phyloP scores from a whole-genome alignment of 2,888 invertebrate species.

The Eledone cirrhosa region DNA sequence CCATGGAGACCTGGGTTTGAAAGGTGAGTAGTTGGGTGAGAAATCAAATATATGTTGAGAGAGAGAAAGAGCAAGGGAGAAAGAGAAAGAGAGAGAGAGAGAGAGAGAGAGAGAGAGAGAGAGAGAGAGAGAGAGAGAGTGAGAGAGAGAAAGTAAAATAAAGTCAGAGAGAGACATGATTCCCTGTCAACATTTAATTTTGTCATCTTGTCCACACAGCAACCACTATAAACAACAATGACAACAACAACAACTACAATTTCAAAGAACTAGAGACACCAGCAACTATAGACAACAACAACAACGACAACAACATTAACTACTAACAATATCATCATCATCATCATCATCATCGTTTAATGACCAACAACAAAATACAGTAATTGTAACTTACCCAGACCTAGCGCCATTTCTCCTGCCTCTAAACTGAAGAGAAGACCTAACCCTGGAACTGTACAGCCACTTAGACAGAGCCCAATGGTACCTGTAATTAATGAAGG shows the following conservation, averaged over 20 bases:
- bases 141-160: background rate
- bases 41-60: background rate
- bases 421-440: slow-evolving; percentile 74
- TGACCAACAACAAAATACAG: background rate
- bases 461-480: slow-evolving; percentile 75
- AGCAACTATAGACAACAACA: too few species aligned
- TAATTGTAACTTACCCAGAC: slow-evolving; percentile 68
- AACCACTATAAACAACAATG: too few species aligned
- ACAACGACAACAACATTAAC: too few species aligned
- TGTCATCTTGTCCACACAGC: too few species aligned
- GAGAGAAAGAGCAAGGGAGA: background rate
- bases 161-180: too few species aligned
- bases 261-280: too few species aligned
- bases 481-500: slow-evolving; percentile 71
- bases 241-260: too few species aligned
- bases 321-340: too few species aligned
- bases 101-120: background rate
- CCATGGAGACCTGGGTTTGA: background rate
- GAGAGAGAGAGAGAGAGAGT: background rate
- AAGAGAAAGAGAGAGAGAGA: background rate
- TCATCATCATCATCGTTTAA: too few species aligned
- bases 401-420: slow-evolving; percentile 76
- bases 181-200: too few species aligned
- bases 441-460: slow-evolving; percentile 77
- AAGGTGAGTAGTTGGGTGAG: background rate